Percentiles rank a stretch among this genome's conserved stretches.
These are phyloP conservation scores for Mobula hypostoma DNA, from an alignment of 2,113 vertebrate genomes.

Conservation along the genomic window DNA sequence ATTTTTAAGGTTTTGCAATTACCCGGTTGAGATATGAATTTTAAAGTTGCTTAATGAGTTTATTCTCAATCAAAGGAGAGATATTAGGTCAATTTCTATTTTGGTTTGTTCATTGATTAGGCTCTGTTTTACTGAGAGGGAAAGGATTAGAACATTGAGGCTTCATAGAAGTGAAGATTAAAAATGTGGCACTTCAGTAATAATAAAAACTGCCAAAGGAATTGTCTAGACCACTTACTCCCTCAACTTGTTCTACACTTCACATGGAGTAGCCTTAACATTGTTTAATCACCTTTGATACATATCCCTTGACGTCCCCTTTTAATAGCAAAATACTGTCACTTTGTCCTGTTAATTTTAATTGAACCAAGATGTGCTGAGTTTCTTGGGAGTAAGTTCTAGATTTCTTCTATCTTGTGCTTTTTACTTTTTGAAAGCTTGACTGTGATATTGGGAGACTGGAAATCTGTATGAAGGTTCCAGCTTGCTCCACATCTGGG, in stretches of 20 bases:
- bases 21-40: too few relatives aligned
- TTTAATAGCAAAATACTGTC: neutral
- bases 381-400: neutral
- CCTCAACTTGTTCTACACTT: neutral
- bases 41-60: too few relatives aligned
- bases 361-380: neutral
- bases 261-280: neutral
- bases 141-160: neutral
- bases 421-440: neutral
- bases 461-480: neutral
- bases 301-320: neutral
- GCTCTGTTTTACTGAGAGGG: neutral
- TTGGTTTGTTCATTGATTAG: neutral
- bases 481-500: neutral
- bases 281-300: neutral
- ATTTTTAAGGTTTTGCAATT: too few relatives aligned
- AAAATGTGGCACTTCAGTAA: neutral
- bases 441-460: neutral
- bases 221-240: neutral
- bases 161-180: neutral
- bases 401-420: neutral
- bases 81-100: neutral
- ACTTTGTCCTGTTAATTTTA: neutral
- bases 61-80: neutral
- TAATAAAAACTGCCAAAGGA: neutral